A percentile compares a stretch with the other conserved stretches of the same genome.
Evolutionary conservation across 2,797 vertebrate species (phyloP).

Genomic region (Scolopax rusticola): DNA sequence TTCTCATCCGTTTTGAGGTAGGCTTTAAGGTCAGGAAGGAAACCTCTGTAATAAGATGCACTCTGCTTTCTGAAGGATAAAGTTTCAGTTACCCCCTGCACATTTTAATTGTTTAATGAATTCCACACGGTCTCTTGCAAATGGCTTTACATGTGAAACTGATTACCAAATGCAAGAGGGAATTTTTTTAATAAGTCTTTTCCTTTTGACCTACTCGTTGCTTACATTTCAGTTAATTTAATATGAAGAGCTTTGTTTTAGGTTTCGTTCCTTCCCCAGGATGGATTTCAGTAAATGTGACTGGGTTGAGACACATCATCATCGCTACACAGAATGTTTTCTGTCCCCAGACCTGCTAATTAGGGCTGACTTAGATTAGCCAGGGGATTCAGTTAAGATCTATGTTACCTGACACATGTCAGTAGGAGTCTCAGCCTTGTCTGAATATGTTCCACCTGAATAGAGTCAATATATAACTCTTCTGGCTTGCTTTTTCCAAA

Average conservation of each 20-base stretch:
- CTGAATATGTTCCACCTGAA: constrained; percentile 9
- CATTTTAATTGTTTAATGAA: constrained; percentile 46
- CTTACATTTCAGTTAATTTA: constrained; percentile 47
- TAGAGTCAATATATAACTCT: background rate
- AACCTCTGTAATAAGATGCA: background rate
- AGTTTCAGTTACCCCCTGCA: constrained; percentile 36
- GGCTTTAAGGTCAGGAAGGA: constrained; percentile 15
- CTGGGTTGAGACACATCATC: background rate
- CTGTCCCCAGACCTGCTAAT: background rate
- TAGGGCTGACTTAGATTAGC: constrained; percentile 44
- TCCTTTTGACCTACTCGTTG: constrained; percentile 27
- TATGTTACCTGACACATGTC: constrained; percentile 59
- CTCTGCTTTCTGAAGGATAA: constrained; percentile 18
- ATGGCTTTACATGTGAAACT: constrained; percentile 3
- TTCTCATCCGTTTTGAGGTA: background rate
- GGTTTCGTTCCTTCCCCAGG: background rate
- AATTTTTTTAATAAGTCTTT: constrained; percentile 20
- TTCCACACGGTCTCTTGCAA: constrained; percentile 20
- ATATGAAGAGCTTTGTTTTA: constrained; percentile 22
- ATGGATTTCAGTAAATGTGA: background rate
- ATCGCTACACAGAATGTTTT: background rate
- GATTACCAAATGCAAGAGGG: constrained; percentile 15
- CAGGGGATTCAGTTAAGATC: constrained; percentile 28
- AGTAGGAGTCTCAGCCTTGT: constrained; percentile 32
- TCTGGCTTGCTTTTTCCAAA: background rate